These are phyloP conservation scores for Ostrea edulis DNA, from an alignment of 1,140 invertebrate species.

Conservation along the genomic window DNA sequence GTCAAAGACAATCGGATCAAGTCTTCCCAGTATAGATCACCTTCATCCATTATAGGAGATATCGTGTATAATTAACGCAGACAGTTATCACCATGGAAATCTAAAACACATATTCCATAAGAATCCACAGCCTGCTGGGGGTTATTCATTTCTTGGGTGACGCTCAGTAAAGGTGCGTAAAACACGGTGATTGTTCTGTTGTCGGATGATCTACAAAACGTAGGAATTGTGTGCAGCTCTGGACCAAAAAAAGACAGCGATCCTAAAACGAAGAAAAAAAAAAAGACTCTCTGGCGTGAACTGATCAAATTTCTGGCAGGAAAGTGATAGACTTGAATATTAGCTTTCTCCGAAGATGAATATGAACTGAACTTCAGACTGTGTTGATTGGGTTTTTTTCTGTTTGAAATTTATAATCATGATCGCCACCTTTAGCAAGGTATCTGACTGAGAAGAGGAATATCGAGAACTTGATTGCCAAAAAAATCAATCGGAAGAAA, in stretches of 20 bases:
- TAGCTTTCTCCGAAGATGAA: background rate
- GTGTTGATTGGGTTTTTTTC: background rate
- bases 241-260: background rate
- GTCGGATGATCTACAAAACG: background rate
- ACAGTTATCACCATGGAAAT: conserved; percentile 18
- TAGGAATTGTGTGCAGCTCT: background rate
- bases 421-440: background rate
- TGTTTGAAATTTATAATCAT: background rate
- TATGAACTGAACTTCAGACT: background rate
- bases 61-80: conserved; percentile 1
- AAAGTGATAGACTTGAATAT: background rate
- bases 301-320: background rate
- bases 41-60: conserved; percentile 7
- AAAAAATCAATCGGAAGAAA: background rate
- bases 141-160: background rate
- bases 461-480: background rate
- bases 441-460: background rate
- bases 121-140: background rate
- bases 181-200: background rate
- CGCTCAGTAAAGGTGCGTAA: background rate
- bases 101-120: background rate
- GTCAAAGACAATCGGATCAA: conserved; percentile 14
- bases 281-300: background rate
- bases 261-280: no score
- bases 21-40: background rate